phyloP scores from a whole-genome alignment of 2,888 invertebrate genomes.

The Lordiphosa fenestrarum region DNA sequence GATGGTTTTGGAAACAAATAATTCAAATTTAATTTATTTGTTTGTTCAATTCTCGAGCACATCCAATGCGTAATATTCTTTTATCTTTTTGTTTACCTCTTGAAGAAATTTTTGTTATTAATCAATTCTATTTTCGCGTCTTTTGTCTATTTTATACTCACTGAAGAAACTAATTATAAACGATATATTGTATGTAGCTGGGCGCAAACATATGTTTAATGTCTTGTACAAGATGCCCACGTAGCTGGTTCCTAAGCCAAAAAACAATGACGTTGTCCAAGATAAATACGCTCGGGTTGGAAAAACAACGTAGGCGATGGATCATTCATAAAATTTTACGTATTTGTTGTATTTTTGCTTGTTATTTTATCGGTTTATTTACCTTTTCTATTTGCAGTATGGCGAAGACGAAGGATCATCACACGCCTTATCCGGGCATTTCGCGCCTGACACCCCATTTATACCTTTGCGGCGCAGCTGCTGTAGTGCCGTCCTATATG shows the following conservation, averaged over 20 bases:
- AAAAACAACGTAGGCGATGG: conserved; percentile 17
- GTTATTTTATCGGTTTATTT: conserved; percentile 34
- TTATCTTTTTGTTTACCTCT: conserved; percentile 35
- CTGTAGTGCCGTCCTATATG: conserved; percentile 85
- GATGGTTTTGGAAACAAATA: neutral
- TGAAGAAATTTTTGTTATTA: conserved; percentile 31
- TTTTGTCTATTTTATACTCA: conserved; percentile 35
- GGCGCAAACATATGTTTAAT: conserved; percentile 51
- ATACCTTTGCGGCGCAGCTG: conserved; percentile 90
- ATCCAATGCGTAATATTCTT: neutral
- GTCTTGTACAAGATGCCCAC: conserved; percentile 34
- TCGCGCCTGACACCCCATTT: conserved; percentile 88
- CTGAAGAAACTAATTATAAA: conserved; percentile 59
- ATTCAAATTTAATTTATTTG: too few species aligned
- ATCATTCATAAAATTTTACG: conserved; percentile 58
- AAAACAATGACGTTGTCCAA: conserved; percentile 58
- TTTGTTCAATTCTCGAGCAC: neutral
- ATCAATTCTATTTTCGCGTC: conserved; percentile 51
- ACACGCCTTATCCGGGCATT: conserved; percentile 81
- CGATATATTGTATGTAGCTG: conserved; percentile 22
- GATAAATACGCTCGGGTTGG: conserved; percentile 25
- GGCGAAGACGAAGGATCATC: conserved; percentile 57
- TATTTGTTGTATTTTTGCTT: conserved; percentile 10
- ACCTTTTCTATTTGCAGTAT: conserved; percentile 66
- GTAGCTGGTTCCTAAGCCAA: conserved; percentile 3